Conservation (phyloP, 2,113 vertebrate genomes). For the Malurus cyaneus region DNA sequence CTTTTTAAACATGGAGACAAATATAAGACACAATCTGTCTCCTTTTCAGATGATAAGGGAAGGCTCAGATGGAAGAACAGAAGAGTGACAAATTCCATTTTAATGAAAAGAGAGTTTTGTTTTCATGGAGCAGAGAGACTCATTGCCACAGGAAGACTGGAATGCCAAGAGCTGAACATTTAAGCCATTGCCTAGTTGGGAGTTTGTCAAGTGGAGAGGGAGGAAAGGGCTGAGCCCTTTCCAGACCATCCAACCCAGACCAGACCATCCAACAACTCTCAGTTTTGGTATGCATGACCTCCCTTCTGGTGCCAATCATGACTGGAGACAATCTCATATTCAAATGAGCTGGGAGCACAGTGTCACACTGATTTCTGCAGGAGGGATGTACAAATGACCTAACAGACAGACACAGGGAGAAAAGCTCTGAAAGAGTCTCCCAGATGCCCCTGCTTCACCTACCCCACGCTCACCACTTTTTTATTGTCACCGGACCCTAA, state of each 20-base stretch:
- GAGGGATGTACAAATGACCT: background rate
- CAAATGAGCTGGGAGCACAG: background rate
- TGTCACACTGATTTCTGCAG: background rate
- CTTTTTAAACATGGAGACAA: background rate
- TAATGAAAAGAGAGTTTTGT: background rate
- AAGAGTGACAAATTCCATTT: conserved; percentile 33
- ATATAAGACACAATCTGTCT: background rate
- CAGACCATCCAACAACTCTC: background rate
- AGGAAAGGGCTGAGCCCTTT: background rate
- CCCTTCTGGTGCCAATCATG: background rate
- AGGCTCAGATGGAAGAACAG: background rate
- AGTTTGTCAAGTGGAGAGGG: background rate
- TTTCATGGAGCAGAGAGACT: background rate
- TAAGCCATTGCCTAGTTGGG: background rate
- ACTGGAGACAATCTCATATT: background rate
- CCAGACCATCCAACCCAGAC: too few species aligned
- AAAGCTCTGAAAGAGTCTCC: background rate
- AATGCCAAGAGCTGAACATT: background rate
- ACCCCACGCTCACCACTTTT: background rate
- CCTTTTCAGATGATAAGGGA: background rate
- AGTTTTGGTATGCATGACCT: background rate
- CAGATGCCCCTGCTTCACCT: background rate
- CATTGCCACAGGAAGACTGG: background rate
- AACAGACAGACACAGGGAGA: background rate
- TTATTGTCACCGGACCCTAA: background rate